A percentile compares a stretch with the other conserved stretches of the same genome.
phyloP scores from a whole-genome alignment of 2,888 invertebrate genomes.

The Lasioglossum oenotherae region DNA sequence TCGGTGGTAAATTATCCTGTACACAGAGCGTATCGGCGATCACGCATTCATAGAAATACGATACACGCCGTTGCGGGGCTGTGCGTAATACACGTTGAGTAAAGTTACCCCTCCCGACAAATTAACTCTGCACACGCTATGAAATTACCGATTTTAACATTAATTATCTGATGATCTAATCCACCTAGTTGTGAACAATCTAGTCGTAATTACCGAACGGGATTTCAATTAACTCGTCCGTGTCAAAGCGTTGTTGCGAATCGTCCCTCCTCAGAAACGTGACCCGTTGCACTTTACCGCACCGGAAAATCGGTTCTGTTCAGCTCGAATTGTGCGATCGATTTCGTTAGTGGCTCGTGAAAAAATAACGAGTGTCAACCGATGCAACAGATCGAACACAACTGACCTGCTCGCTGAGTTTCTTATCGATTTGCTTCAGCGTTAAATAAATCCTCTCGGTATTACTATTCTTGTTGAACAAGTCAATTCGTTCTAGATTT shows the following conservation, averaged over 20 bases:
- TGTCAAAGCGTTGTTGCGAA: not conserved
- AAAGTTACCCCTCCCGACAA: conserved; percentile 38
- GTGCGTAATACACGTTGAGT: conserved; percentile 45
- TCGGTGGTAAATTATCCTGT: conserved; percentile 29
- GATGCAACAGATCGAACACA: not conserved
- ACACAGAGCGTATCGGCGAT: conserved; percentile 21
- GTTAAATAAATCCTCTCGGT: not conserved
- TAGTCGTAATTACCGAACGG: conserved; percentile 38
- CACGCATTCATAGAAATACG: conserved; percentile 42
- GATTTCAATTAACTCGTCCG: conserved; percentile 61
- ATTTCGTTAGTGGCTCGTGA: not conserved
- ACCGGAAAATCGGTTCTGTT: not conserved
- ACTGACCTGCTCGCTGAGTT: not conserved
- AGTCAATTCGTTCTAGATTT: not conserved
- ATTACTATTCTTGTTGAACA: not conserved
- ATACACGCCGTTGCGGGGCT: conserved; percentile 23
- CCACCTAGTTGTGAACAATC: conserved; percentile 47
- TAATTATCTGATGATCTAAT: conserved; percentile 51
- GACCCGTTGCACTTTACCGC: not conserved
- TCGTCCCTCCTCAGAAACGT: not conserved
- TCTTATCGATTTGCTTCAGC: not conserved
- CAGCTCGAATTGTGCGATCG: not conserved
- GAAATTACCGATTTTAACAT: conserved; percentile 57
- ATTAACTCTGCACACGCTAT: conserved; percentile 52
- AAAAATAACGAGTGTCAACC: not conserved